Evolutionary conservation across 2,888 invertebrate genomes (phyloP).

Genomic region (Leptopilina syphax): DNA sequence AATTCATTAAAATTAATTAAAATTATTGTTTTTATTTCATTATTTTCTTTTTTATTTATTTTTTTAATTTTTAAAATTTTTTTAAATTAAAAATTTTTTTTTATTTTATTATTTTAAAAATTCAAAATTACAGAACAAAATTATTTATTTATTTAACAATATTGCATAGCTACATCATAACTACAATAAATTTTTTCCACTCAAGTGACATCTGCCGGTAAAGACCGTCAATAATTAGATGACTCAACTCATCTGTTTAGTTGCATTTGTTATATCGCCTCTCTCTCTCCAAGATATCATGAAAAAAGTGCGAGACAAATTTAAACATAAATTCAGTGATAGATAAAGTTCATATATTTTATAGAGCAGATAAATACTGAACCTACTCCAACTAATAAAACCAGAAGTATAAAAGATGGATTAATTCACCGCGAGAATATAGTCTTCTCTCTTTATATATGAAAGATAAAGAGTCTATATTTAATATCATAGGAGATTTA

Average conservation of each 20-base stretch:
- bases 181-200: not conserved
- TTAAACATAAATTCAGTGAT: not conserved
- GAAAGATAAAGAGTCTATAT: not conserved
- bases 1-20: too few species aligned
- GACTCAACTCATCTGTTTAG: constrained; percentile 10
- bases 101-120: too few species aligned
- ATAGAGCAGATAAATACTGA: not conserved
- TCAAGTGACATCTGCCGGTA: constrained; percentile 4
- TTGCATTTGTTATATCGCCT: not conserved
- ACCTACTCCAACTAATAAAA: not conserved
- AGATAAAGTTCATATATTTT: not conserved
- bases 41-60: too few species aligned
- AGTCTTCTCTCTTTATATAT: not conserved
- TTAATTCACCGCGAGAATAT: not conserved
- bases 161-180: too few species aligned
- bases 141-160: too few species aligned
- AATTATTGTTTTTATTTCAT: too few species aligned
- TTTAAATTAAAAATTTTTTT: too few species aligned
- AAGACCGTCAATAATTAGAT: not conserved
- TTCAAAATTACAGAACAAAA: too few species aligned
- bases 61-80: too few species aligned
- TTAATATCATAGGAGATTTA: not conserved
- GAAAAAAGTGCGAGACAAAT: not conserved
- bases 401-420: not conserved
- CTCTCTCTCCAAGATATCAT: not conserved